Percentiles rank a stretch among this genome's conserved stretches.
Conservation (phyloP, 2,113 vertebrate genomes). For the Mirounga angustirostris region DNA sequence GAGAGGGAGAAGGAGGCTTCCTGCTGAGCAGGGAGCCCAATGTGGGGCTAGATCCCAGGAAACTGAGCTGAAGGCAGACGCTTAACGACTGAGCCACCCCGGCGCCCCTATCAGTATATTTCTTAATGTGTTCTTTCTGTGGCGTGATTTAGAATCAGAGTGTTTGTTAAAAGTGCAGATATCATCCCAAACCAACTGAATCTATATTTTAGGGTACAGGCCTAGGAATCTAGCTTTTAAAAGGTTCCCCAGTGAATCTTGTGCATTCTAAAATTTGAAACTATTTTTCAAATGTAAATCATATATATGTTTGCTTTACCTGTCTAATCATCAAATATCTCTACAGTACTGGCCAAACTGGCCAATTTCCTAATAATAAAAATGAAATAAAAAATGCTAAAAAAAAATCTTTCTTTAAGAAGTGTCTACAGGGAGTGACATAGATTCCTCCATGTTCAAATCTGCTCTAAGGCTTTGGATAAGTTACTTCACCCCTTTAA, state of each 20-base stretch:
- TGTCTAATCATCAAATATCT: background rate
- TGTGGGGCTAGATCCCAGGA: no score
- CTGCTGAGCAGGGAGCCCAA: no score
- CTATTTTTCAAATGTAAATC: background rate
- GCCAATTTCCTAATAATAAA: background rate
- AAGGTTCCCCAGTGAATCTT: background rate
- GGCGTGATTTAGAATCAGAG: background rate
- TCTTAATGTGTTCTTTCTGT: background rate
- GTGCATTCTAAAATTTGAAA: background rate
- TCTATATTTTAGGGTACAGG: background rate
- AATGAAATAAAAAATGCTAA: background rate
- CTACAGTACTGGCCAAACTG: background rate
- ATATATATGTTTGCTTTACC: background rate
- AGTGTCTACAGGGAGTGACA: background rate
- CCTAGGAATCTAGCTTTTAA: background rate
- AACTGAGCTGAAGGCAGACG: no score
- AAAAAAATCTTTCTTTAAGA: background rate
- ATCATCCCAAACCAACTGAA: background rate
- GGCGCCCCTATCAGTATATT: background rate
- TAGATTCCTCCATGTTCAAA: background rate
- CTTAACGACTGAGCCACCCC: no score
- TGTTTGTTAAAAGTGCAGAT: background rate
- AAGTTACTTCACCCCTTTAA: background rate
- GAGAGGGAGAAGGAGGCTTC: no score
- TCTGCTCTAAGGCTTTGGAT: background rate